Evolutionary conservation across 2,797 vertebrate species (phyloP).

Genomic region (Oreochromis mossambicus): DNA sequence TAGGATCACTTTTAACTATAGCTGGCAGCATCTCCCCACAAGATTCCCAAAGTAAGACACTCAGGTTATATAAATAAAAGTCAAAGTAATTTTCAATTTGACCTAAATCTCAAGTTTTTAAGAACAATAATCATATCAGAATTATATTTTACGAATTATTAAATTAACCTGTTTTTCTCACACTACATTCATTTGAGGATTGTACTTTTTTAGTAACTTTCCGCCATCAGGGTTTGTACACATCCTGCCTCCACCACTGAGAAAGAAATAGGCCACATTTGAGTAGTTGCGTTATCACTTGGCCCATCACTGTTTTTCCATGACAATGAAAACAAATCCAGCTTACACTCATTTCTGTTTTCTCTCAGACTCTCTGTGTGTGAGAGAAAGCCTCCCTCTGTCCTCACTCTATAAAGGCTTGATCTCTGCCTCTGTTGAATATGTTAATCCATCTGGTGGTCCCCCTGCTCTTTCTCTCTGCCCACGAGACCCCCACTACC

Average conservation of each 20-base stretch:
- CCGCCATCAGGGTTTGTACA: background rate
- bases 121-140: background rate
- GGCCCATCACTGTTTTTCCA: conserved; percentile 59
- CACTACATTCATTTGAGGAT: background rate
- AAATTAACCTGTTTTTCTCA: background rate
- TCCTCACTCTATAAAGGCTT: conserved; percentile 74
- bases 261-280: conserved; percentile 13
- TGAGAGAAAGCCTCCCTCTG: conserved; percentile 68
- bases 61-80: background rate
- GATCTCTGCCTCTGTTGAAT: conserved; percentile 81
- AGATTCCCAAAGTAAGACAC: background rate
- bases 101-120: background rate
- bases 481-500: conserved; percentile 71
- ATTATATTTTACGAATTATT: background rate
- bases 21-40: background rate
- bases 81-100: background rate
- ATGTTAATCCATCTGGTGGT: conserved; percentile 78
- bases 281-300: conserved; percentile 42
- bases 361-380: conserved; percentile 59
- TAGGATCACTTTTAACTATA: background rate
- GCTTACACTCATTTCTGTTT: conserved; percentile 71
- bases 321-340: conserved; percentile 71
- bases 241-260: conserved; percentile 1
- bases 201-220: background rate
- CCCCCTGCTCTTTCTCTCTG: conserved; percentile 56